These are phyloP conservation scores for Sandelia bainsii DNA, from an alignment of 2,797 vertebrate species.

Conservation along the genomic window DNA sequence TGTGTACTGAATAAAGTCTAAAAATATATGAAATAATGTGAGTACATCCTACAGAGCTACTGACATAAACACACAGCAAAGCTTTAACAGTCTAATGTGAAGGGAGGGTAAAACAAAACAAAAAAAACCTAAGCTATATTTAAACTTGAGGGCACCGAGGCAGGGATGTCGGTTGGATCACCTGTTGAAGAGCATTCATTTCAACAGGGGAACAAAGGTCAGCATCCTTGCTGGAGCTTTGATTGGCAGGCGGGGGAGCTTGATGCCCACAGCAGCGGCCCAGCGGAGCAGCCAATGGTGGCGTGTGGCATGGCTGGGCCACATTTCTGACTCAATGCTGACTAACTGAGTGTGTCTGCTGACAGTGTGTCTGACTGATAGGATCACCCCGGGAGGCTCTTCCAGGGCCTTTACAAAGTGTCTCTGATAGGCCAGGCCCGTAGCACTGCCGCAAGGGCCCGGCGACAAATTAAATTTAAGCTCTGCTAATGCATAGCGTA, in stretches of 20 bases:
- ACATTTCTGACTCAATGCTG: conserved; percentile 75
- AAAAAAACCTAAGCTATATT: conserved; percentile 61
- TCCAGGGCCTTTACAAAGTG: conserved; percentile 75
- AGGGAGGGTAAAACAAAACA: not conserved
- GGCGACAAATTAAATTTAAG: conserved; percentile 74
- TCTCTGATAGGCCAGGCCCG: conserved; percentile 73
- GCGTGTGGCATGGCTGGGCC: conserved; percentile 71
- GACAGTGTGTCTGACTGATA: conserved; percentile 79
- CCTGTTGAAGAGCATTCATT: conserved; percentile 75
- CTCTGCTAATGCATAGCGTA: conserved; percentile 71
- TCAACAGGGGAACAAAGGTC: conserved; percentile 77
- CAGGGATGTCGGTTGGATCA: conserved; percentile 66
- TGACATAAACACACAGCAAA: conserved; percentile 47
- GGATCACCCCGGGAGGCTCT: conserved; percentile 75
- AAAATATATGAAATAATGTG: conserved; percentile 55
- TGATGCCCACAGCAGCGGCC: conserved; percentile 61
- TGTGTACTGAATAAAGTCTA: conserved; percentile 54
- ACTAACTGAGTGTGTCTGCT: conserved; percentile 81
- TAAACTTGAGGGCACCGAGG: conserved; percentile 61
- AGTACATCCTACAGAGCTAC: conserved; percentile 38
- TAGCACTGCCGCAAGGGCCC: conserved; percentile 59
- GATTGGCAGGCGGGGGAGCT: conserved; percentile 78
- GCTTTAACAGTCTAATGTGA: conserved; percentile 41
- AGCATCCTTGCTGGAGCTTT: conserved; percentile 66
- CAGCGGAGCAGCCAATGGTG: conserved; percentile 69